A percentile compares a stretch with the other conserved stretches of the same genome.
These are phyloP conservation scores for Molossus molossus DNA, from an alignment of 2,797 vertebrate species.

Conservation along the genomic window DNA sequence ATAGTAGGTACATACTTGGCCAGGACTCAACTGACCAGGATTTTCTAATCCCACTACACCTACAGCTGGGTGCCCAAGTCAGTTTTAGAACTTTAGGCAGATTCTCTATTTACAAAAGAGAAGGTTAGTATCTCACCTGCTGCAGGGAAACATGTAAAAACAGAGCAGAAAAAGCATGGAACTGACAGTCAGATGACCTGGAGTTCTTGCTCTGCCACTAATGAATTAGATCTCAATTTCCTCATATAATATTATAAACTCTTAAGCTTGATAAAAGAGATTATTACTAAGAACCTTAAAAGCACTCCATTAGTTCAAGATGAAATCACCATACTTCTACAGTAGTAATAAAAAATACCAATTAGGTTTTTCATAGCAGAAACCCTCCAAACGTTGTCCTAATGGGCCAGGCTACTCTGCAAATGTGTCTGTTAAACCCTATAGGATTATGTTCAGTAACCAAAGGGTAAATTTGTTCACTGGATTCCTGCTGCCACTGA, in stretches of 20 bases:
- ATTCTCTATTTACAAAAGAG: constrained; percentile 38
- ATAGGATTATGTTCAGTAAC: constrained; percentile 49
- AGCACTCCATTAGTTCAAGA: constrained; percentile 40
- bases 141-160: constrained; percentile 47
- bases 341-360: constrained; percentile 57
- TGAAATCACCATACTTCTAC: constrained; percentile 76
- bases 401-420: background rate
- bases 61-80: background rate
- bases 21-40: background rate
- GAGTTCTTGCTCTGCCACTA: constrained; percentile 57
- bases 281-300: constrained; percentile 61
- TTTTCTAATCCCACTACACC: constrained; percentile 37
- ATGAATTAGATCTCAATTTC: constrained; percentile 57
- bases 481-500: constrained; percentile 6
- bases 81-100: constrained; percentile 38
- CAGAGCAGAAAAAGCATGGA: background rate
- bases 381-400: constrained; percentile 15
- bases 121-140: constrained; percentile 48
- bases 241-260: constrained; percentile 46
- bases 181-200: constrained; percentile 11
- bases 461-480: constrained; percentile 58
- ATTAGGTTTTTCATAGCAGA: constrained; percentile 42
- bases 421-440: background rate
- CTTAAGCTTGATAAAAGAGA: constrained; percentile 41
- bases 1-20: constrained; percentile 14